Evolutionary conservation across 2,113 vertebrate genomes (phyloP).

Genomic region (mouse (Mus musculus)): GRCm39 chr9:82932501-82933000

Average conservation of each 20-base stretch:
- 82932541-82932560: conserved; percentile 51
- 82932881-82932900: background rate
- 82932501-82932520: conserved; percentile 57
- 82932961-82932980: background rate
- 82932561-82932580: conserved; percentile 6
- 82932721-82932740: conserved; percentile 6
- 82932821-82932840: background rate
- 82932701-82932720: background rate
- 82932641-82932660: background rate
- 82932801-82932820: background rate
- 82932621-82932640: conserved; percentile 31
- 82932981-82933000: background rate
- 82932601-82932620: background rate
- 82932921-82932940: background rate
- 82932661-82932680: background rate
- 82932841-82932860: background rate
- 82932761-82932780: background rate
- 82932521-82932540: conserved; percentile 34
- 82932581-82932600: conserved; percentile 16
- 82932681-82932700: conserved; percentile 24
- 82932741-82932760: conserved; percentile 21
- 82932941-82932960: background rate
- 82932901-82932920: background rate
- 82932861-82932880: background rate
- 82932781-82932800: background rate